Evolutionary conservation across 1,140 invertebrate species (phyloP), one percentile per base, ranked within the genome.

Genomic region (Brevipalpus yothersi): DNA sequence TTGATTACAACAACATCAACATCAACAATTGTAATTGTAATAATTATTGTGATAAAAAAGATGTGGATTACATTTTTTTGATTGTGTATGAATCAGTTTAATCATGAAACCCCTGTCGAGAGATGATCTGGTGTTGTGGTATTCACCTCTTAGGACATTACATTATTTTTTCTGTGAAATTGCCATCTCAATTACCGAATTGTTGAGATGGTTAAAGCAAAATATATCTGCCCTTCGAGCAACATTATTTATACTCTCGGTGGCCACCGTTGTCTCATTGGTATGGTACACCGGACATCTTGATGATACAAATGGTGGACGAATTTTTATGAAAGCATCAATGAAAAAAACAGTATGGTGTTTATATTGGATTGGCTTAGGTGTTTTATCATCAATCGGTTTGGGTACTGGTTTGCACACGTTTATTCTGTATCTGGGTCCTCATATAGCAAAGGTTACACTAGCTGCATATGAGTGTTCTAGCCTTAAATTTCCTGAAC

Each of bases 381-480:
- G 94, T 41, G 82, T 98, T 19, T 77, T 97, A 56, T 96, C 92
- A 23, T 96, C 91, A 11, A 89, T 98, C 53, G 94, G 95, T 2
- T 75, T 99, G 41, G 95, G 95, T 13, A 96, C 92, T 0, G 95
- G 94, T 8, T 78, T 98, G 31, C 95, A 99, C 71, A 99, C 94
- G 57, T 99, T 99, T 75, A 75, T 99, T 13, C 75, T 99, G 43
- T 99, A 98, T 72, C 73, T 98, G 65, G 77, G 77, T 63, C 78
- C 78, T 51, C 75, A 77, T 67, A 79, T 80, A 64, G 77, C 77
- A 53, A 63, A 83, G 58, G 94, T 99, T n/a, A 97, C 94, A 9
- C 75, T 98, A 67, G 94, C 95, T 49, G 95, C 91, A 0, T 95
- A 94, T 72, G 92, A 97, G 73, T 99, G 95, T 72, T 83, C 86